These are phyloP conservation scores for Habroteleia sp. DNA, from an alignment of 2,888 invertebrate genomes.

Conservation along the genomic window DNA sequence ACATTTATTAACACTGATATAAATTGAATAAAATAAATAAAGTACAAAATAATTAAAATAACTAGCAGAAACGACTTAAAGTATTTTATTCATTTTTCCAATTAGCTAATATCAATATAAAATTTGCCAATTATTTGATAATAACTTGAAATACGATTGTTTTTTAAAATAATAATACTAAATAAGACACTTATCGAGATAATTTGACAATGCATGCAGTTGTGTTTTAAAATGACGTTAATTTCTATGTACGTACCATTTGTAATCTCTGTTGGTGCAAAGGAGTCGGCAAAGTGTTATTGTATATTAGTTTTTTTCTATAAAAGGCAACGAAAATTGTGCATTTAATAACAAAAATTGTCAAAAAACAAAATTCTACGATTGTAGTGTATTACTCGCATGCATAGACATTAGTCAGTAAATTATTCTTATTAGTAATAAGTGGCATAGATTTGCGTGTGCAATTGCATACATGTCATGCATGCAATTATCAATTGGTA, in stretches of 20 bases:
- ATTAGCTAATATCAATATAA: too few species aligned
- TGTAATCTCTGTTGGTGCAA: constrained; percentile 16
- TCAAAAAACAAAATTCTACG: constrained; percentile 1
- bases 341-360: constrained; percentile 45
- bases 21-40: too few species aligned
- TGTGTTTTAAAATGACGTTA: constrained; percentile 1
- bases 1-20: too few species aligned
- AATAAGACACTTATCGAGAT: too few species aligned
- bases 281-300: constrained; percentile 41
- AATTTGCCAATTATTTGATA: too few species aligned
- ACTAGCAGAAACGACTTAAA: too few species aligned
- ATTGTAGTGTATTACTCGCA: too few species aligned
- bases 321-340: constrained; percentile 51
- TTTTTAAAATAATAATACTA: too few species aligned
- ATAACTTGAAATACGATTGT: too few species aligned
- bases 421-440: not conserved
- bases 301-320: constrained; percentile 49
- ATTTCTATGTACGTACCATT: constrained; percentile 39
- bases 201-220: constrained; percentile 9
- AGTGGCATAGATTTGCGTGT: not conserved
- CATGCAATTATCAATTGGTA: not conserved
- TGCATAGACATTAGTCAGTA: not conserved
- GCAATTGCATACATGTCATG: not conserved
- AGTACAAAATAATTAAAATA: too few species aligned
- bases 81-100: too few species aligned